A percentile compares a stretch with the other conserved stretches of the same genome.
Conservation (phyloP, 2,113 vertebrate genomes). For the Mobula hypostoma region DNA sequence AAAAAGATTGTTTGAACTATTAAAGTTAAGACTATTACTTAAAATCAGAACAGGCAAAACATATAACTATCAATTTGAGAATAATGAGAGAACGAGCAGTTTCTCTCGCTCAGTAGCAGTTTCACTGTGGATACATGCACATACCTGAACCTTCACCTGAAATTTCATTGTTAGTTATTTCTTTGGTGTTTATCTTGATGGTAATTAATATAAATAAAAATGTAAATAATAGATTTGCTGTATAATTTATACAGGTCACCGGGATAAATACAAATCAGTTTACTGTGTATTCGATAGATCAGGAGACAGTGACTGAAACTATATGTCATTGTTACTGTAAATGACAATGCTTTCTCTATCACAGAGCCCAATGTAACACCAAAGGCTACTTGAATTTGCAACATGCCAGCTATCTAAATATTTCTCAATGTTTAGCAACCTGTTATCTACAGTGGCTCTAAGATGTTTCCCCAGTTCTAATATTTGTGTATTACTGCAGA, state of each 20-base stretch:
- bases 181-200: neutral
- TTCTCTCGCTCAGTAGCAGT: neutral
- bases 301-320: neutral
- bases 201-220: neutral
- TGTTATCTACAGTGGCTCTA: neutral
- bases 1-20: neutral
- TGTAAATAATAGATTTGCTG: neutral
- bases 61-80: neutral
- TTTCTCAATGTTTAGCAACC: neutral
- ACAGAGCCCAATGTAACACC: neutral
- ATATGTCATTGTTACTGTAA: neutral
- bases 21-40: neutral
- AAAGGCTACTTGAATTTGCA: neutral
- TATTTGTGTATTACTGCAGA: neutral
- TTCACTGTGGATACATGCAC: neutral
- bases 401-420: neutral
- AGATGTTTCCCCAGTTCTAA: neutral
- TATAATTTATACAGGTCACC: neutral
- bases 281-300: neutral
- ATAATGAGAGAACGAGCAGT: neutral
- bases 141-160: neutral
- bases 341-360: neutral
- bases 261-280: neutral
- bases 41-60: neutral
- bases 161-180: neutral